Conservation (phyloP, 2,797 vertebrate species). For the Crocidura indochinensis region DNA sequence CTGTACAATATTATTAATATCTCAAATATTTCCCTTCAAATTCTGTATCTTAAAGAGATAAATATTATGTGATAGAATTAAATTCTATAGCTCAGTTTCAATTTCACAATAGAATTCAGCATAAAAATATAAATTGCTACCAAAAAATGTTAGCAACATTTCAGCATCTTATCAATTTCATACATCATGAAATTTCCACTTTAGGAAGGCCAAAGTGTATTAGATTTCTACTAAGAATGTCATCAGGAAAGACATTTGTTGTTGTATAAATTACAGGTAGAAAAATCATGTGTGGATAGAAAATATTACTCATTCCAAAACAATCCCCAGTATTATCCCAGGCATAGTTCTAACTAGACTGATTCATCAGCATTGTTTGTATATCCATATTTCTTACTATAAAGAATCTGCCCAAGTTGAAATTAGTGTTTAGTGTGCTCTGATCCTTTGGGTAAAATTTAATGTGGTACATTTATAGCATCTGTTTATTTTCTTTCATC, state of each 20-base stretch:
- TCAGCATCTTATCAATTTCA: slow-evolving; percentile 71
- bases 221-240: slow-evolving; percentile 68
- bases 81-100: slow-evolving; percentile 46
- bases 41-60: slow-evolving; percentile 13
- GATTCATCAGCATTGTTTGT: no score
- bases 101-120: slow-evolving; percentile 33
- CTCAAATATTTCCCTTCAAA: slow-evolving; percentile 63
- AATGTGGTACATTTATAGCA: background rate
- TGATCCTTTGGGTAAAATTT: slow-evolving; percentile 17
- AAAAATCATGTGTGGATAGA: slow-evolving; percentile 21
- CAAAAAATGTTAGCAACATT: slow-evolving; percentile 65
- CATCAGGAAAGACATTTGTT: slow-evolving; percentile 43
- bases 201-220: background rate
- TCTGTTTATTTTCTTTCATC: slow-evolving; percentile 36
- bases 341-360: no score
- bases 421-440: slow-evolving; percentile 7
- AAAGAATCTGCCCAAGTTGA: background rate
- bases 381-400: background rate
- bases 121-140: slow-evolving; percentile 58
- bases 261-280: slow-evolving; percentile 60
- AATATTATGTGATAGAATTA: slow-evolving; percentile 51
- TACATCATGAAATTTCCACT: slow-evolving; percentile 75
- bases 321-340: slow-evolving; percentile 2
- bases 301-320: slow-evolving; percentile 47
- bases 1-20: background rate